These are phyloP conservation scores for Anguilla marmorata DNA, from an alignment of 2,797 vertebrate species.

Conservation along the genomic window DNA sequence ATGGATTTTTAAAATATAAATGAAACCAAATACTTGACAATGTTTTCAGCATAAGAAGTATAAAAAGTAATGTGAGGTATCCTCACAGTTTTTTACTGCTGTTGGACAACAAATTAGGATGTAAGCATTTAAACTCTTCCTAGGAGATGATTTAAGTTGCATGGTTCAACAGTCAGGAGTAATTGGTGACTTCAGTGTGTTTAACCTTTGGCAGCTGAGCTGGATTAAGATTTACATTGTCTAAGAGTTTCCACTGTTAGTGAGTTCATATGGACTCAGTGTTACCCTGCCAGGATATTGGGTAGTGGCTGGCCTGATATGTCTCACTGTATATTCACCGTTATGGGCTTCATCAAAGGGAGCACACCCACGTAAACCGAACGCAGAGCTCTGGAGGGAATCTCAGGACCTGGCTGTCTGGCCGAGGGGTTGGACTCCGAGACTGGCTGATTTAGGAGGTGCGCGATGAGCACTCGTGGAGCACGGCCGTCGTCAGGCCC, in stretches of 20 bases:
- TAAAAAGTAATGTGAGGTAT: not conserved
- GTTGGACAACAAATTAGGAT: not conserved
- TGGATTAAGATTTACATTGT: conserved; percentile 13
- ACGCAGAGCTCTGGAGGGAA: not conserved
- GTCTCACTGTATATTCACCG: not conserved
- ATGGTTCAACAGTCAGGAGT: conserved; percentile 9
- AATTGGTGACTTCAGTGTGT: conserved; percentile 2
- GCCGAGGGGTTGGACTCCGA: not conserved
- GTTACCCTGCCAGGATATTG: not conserved
- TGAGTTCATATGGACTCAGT: not conserved
- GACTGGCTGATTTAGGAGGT: not conserved
- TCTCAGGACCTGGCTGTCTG: not conserved
- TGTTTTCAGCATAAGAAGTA: not conserved
- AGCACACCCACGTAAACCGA: not conserved
- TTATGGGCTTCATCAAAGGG: not conserved
- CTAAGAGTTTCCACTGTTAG: not conserved
- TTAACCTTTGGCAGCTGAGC: conserved; percentile 13
- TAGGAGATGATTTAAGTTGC: conserved; percentile 5
- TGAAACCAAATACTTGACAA: not conserved
- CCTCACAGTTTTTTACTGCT: not conserved
- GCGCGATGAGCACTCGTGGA: not conserved
- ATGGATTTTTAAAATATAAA: not conserved
- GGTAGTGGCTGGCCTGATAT: not conserved
- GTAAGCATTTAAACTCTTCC: not conserved
- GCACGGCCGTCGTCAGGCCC: not conserved